These are phyloP conservation scores for Daboia siamensis DNA, from an alignment of 2,113 vertebrate genomes.

Conservation along the genomic window DNA sequence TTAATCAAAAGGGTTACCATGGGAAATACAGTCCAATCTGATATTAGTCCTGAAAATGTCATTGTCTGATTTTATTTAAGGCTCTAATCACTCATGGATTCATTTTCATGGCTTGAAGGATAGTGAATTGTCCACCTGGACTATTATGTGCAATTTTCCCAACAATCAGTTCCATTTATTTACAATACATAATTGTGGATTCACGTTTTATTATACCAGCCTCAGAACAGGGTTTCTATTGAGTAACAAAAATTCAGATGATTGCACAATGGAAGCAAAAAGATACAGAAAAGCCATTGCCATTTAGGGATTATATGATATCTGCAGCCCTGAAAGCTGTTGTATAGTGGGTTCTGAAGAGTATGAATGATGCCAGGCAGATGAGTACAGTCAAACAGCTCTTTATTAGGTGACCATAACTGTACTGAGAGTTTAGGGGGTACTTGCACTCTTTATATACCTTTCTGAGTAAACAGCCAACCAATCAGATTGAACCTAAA, in stretches of 20 bases:
- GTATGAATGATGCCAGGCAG: too few species aligned
- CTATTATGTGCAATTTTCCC: not conserved
- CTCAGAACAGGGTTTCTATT: not conserved
- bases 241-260: not conserved
- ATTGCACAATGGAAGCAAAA: not conserved
- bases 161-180: not conserved
- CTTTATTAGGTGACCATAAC: too few species aligned
- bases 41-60: not conserved
- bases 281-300: not conserved
- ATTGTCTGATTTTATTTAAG: not conserved
- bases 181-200: not conserved
- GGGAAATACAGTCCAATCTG: not conserved
- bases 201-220: not conserved
- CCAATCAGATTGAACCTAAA: too few species aligned
- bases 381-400: too few species aligned
- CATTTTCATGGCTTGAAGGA: not conserved
- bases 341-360: too few species aligned
- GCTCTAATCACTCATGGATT: not conserved
- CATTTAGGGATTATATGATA: not conserved
- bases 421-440: too few species aligned
- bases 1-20: not conserved
- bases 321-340: not conserved
- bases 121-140: not conserved
- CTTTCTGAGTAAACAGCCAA: too few species aligned
- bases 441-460: too few species aligned